These are phyloP conservation scores for Brachionus plicatilis DNA, from an alignment of 1,140 invertebrate species.

Conservation along the genomic window DNA sequence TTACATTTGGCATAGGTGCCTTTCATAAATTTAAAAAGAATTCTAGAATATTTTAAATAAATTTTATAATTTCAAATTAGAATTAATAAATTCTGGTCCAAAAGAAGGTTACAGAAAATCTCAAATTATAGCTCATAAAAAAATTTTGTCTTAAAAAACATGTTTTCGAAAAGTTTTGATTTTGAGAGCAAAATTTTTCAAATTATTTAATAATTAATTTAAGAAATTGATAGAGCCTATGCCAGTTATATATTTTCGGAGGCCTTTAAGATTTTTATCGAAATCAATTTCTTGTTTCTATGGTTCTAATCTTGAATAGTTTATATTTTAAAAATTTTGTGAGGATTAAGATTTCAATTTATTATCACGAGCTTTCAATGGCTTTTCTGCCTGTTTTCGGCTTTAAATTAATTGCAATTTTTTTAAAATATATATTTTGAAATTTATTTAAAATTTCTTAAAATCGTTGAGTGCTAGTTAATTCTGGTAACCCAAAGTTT, in stretches of 20 bases:
- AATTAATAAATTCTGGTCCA: neutral
- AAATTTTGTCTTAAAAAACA: neutral
- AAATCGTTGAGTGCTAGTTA: neutral
- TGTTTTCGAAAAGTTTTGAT: neutral
- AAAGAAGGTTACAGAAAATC: neutral
- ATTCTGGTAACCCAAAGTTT: neutral
- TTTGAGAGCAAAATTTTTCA: neutral
- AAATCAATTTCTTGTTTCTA: constrained; percentile 16
- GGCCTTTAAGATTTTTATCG: neutral
- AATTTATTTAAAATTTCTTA: neutral
- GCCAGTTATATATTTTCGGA: neutral
- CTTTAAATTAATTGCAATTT: neutral
- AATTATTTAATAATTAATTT: neutral
- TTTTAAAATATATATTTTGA: neutral
- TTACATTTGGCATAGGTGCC: neutral
- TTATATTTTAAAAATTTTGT: neutral
- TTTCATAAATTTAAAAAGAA: neutral
- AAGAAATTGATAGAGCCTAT: neutral
- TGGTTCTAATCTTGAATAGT: constrained; percentile 14
- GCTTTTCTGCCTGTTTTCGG: neutral
- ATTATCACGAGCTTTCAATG: neutral
- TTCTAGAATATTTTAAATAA: neutral
- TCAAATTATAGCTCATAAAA: neutral
- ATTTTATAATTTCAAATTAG: too few relatives aligned
- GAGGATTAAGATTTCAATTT: constrained; percentile 10